These are phyloP conservation scores for Parotocinclus haroldoi DNA, from an alignment of 2,797 vertebrate genomes.

Conservation along the genomic window DNA sequence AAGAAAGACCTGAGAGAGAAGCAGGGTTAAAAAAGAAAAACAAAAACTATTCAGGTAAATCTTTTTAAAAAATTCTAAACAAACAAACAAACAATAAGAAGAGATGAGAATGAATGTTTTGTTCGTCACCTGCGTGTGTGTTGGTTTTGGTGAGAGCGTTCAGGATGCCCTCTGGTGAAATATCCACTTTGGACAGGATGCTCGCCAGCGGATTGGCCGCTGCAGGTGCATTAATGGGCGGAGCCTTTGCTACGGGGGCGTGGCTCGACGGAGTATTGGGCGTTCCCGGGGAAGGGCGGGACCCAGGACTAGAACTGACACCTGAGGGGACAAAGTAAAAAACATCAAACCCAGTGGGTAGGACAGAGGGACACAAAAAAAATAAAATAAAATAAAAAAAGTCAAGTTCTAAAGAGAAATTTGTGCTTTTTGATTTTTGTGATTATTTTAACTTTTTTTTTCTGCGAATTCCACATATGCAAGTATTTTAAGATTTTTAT, in stretches of 20 bases:
- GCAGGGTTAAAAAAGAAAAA: background rate
- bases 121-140: conserved; percentile 59
- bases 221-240: conserved; percentile 69
- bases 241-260: conserved; percentile 73
- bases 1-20: conserved; percentile 82
- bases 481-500: too few relatives aligned
- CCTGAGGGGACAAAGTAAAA: conserved; percentile 55
- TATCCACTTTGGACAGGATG: conserved; percentile 94
- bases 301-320: conserved; percentile 86
- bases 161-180: conserved; percentile 90
- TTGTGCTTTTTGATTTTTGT: too few relatives aligned
- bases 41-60: too few relatives aligned
- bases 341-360: background rate
- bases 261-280: conserved; percentile 82
- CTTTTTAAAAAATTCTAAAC: too few relatives aligned
- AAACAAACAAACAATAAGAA: too few relatives aligned
- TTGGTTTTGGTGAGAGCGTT: conserved; percentile 83
- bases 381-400: too few relatives aligned
- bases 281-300: conserved; percentile 83
- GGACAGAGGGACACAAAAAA: too few relatives aligned
- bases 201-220: conserved; percentile 82
- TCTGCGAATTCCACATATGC: too few relatives aligned
- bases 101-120: too few relatives aligned
- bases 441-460: too few relatives aligned
- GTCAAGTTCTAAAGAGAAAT: too few relatives aligned